Conservation (phyloP, 2,797 vertebrate genomes). For the Intellagama lesueurii region DNA sequence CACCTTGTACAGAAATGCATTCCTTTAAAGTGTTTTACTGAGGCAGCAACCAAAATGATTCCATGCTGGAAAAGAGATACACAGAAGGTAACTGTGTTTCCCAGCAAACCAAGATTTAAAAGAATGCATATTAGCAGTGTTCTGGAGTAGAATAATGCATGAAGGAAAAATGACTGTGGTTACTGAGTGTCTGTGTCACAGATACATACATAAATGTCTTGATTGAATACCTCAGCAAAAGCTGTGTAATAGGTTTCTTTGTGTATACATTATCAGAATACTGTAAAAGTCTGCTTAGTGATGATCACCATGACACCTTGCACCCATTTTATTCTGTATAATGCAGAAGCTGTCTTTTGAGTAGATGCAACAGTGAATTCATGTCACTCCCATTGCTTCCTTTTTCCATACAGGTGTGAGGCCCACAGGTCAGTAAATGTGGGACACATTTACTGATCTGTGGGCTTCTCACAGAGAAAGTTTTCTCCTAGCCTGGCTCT, state of each 20-base stretch:
- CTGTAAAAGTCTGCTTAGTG: not conserved
- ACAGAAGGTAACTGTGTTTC: conserved; percentile 21
- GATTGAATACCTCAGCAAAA: conserved; percentile 26
- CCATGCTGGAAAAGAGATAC: not conserved
- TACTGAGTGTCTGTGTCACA: not conserved
- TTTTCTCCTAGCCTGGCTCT: conserved; percentile 18
- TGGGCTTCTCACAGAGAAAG: conserved; percentile 28
- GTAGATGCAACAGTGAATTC: conserved; percentile 17
- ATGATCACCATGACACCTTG: not conserved
- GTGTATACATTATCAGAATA: conserved; percentile 33
- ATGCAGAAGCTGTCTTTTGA: conserved; percentile 30
- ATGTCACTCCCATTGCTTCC: conserved; percentile 5
- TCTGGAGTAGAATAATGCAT: conserved; percentile 38
- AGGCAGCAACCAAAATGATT: conserved; percentile 15
- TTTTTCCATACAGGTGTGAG: conserved; percentile 47
- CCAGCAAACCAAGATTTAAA: not conserved
- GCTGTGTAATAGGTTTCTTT: conserved; percentile 20
- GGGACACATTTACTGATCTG: not conserved
- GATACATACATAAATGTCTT: conserved; percentile 37
- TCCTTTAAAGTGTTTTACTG: conserved; percentile 12
- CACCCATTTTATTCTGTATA: conserved; percentile 34
- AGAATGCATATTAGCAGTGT: not conserved
- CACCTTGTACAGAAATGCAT: conserved; percentile 19
- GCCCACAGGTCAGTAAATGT: not conserved
- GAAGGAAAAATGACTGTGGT: accelerated